Evolutionary conservation across 2,797 vertebrate genomes (phyloP), one percentile per base, ranked within the genome.

Genomic region (Cottoperca gobio): DNA sequence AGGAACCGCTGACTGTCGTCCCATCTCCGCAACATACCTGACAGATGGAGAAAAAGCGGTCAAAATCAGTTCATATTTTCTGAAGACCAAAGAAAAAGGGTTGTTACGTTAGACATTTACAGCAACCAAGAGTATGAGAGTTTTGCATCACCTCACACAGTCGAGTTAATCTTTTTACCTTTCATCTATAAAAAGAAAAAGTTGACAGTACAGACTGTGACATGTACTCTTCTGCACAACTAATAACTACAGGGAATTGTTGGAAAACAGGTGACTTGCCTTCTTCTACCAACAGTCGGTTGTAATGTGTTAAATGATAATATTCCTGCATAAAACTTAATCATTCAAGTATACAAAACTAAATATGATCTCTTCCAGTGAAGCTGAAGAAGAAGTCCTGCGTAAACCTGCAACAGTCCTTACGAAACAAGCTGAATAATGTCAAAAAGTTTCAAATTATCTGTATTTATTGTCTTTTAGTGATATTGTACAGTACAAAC

Each of bases 11-110:
- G 98, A 93, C 98, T 99, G 84, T 99, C 98, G 69, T 98, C 96
- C 98, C 98, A 99, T 91, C 98, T 94, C 68, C 95, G 96, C 84
- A 99, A 88, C 97, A 99, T 99, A 57, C 98, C 98, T 99, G 88
- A 57, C 1, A 59, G 78, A 63, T 2, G 10, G 13, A 77, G 21
- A 2, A 0, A 69, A 75, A 39, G 14, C 19, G 53, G 0, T n/a
- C n/a, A n/a, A n/a, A n/a, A n/a, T 21, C 0, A 23, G 21, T 50
- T 42, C n/a, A 24, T 9, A 16, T 58, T 53, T 16, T 28, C 6
- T 45, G 9, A 57, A 28, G 21, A 45, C 17, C 28, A 26, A 35
- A 43, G n/a, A 33, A 1, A 55, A 54, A 9, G 42, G 11, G 16
- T 19, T 17, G n/a, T 7, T 53, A n/a, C n/a, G 21, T 63, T 14